Conservation (phyloP, 2,888 invertebrate genomes). For the Pomacea canaliculata region DNA sequence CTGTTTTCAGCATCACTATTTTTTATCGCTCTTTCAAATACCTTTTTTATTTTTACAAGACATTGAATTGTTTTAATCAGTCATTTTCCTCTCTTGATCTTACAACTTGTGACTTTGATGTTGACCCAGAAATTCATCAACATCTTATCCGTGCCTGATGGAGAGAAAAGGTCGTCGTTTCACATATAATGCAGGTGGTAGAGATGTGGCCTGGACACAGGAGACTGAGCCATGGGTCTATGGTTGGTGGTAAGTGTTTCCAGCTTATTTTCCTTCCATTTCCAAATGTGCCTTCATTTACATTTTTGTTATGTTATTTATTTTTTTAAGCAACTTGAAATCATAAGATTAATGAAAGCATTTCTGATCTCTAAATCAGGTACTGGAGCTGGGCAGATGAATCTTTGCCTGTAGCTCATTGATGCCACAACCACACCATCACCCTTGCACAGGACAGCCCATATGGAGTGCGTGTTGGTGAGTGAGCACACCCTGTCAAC, state of each 20-base stretch:
- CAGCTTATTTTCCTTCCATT: too few relatives aligned
- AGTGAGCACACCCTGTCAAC: not conserved
- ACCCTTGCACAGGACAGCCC: conserved; percentile 29
- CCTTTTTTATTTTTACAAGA: too few relatives aligned
- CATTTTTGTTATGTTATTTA: too few relatives aligned
- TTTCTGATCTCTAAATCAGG: conserved; percentile 26
- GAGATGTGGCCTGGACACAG: conserved; percentile 38
- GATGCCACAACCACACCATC: conserved; percentile 35
- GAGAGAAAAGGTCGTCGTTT: conserved; percentile 39
- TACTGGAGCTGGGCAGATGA: conserved; percentile 48
- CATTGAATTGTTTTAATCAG: too few relatives aligned
- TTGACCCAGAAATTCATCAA: conserved; percentile 40
- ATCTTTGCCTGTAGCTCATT: conserved; percentile 35
- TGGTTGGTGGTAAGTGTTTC: not conserved
- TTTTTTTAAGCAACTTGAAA: too few relatives aligned
- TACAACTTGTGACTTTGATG: too few relatives aligned
- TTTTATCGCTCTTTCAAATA: too few relatives aligned
- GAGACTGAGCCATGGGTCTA: conserved; percentile 8
- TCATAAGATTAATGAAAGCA: too few relatives aligned
- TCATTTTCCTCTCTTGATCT: too few relatives aligned
- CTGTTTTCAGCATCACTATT: too few relatives aligned
- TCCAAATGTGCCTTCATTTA: too few relatives aligned
- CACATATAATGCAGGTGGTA: conserved; percentile 34
- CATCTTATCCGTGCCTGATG: conserved; percentile 38
- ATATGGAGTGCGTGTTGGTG: conserved; percentile 39